Percentiles rank a stretch among this genome's conserved stretches.
phyloP scores from a whole-genome alignment of 1,140 invertebrate genomes.

The Drosophila sproati region DNA sequence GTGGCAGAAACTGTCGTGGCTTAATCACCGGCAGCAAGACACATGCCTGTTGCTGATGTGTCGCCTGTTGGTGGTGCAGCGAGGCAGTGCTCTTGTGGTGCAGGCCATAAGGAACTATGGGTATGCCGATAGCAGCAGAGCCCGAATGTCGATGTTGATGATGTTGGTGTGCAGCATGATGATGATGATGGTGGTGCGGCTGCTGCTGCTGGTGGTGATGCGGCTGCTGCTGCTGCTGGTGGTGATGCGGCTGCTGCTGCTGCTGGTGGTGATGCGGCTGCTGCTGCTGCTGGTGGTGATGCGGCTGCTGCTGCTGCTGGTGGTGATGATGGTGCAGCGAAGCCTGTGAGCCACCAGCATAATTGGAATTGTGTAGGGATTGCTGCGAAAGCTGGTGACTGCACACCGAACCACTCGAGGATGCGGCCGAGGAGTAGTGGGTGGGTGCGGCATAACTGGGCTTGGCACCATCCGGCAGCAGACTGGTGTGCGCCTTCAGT shows the following conservation, averaged over 20 bases:
- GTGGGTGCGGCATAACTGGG: slow-evolving; percentile 86
- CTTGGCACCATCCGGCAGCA: slow-evolving; percentile 85
- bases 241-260: slow-evolving; percentile 11
- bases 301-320: slow-evolving; percentile 21
- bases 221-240: slow-evolving; percentile 18
- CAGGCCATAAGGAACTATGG: slow-evolving; percentile 78
- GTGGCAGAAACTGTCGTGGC: slow-evolving; percentile 83
- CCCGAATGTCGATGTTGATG: slow-evolving; percentile 60
- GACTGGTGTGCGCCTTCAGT: slow-evolving; percentile 88
- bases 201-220: slow-evolving; percentile 15
- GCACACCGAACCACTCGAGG: slow-evolving; percentile 73
- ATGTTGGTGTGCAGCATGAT: slow-evolving; percentile 11
- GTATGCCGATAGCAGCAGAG: slow-evolving; percentile 78
- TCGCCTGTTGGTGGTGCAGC: slow-evolving; percentile 64
- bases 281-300: slow-evolving; percentile 43
- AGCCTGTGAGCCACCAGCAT: slow-evolving; percentile 66
- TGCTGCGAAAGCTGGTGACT: slow-evolving; percentile 76
- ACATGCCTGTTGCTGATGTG: slow-evolving; percentile 82
- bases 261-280: slow-evolving; percentile 28
- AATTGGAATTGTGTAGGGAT: slow-evolving; percentile 75
- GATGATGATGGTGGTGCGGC: slow-evolving; percentile 9
- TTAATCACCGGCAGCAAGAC: slow-evolving; percentile 83
- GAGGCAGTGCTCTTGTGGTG: slow-evolving; percentile 81
- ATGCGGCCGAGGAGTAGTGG: slow-evolving; percentile 68
- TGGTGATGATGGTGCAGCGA: slow-evolving; percentile 62